These are phyloP conservation scores for Tamias sibiricus DNA, from an alignment of 2,113 vertebrate species.

Conservation along the genomic window DNA sequence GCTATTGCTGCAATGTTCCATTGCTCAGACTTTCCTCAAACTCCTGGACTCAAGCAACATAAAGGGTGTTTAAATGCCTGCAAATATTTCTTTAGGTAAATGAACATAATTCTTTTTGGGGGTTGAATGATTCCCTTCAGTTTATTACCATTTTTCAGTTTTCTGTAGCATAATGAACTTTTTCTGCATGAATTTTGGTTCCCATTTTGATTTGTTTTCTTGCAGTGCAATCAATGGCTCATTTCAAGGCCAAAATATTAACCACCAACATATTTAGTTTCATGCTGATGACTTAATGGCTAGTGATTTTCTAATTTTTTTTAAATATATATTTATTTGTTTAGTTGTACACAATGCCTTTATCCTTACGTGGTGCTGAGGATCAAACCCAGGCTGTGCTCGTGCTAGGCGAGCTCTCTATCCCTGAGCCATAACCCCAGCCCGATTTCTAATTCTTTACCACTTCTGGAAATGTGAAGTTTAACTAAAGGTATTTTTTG, in stretches of 20 bases:
- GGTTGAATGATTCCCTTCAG: not conserved
- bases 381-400: too few relatives aligned
- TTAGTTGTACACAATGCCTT: too few relatives aligned
- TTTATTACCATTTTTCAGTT: not conserved
- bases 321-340: too few relatives aligned
- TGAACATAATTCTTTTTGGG: not conserved
- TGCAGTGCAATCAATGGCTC: not conserved
- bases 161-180: not conserved
- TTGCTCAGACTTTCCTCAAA: too few relatives aligned
- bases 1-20: too few relatives aligned
- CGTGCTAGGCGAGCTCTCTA: too few relatives aligned
- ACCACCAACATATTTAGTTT: not conserved
- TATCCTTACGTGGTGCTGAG: too few relatives aligned
- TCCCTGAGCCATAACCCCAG: too few relatives aligned
- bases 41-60: too few relatives aligned
- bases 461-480: constrained; percentile 13
- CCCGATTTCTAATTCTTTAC: constrained; percentile 50
- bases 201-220: not conserved
- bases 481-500: not conserved
- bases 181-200: constrained; percentile 2
- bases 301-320: too few relatives aligned
- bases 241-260: not conserved
- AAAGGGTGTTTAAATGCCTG: not conserved
- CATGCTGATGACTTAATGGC: constrained; percentile 17
- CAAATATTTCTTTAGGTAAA: not conserved